These are phyloP conservation scores for Amblyjoppa proteus DNA, from an alignment of 2,888 invertebrate genomes.

Conservation along the genomic window DNA sequence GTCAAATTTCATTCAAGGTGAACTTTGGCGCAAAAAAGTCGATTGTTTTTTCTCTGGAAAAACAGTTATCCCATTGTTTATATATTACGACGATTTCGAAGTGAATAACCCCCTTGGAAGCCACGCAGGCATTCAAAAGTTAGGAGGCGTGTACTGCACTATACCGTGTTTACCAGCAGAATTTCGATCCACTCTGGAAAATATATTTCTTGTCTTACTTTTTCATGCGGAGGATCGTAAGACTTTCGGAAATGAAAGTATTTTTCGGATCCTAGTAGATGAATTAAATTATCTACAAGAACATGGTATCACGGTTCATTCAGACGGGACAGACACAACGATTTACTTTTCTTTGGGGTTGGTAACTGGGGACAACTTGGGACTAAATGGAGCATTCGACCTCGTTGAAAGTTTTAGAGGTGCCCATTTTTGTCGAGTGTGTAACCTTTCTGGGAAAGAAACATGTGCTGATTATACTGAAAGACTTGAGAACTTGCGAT, in stretches of 20 bases:
- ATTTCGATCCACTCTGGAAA: background rate
- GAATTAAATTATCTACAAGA: conserved; percentile 10
- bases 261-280: conserved; percentile 8
- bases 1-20: background rate
- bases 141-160: conserved; percentile 18
- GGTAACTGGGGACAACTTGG: conserved; percentile 43
- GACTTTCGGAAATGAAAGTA: conserved; percentile 8
- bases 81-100: background rate
- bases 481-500: background rate
- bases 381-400: conserved; percentile 26
- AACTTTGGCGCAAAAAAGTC: background rate
- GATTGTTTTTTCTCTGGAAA: background rate
- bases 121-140: conserved; percentile 7
- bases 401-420: conserved; percentile 40
- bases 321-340: background rate
- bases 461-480: background rate
- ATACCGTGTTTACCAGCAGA: conserved; percentile 18
- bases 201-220: conserved; percentile 38
- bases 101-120: too few species aligned
- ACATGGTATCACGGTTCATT: background rate
- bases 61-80: conserved; percentile 16
- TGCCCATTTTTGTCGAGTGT: background rate
- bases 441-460: background rate
- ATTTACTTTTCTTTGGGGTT: conserved; percentile 22
- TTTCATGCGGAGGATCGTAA: conserved; percentile 1